A percentile compares a stretch with the other conserved stretches of the same genome.
phyloP scores from a whole-genome alignment of 1,140 invertebrate genomes.

The Odontomachus brunneus region DNA sequence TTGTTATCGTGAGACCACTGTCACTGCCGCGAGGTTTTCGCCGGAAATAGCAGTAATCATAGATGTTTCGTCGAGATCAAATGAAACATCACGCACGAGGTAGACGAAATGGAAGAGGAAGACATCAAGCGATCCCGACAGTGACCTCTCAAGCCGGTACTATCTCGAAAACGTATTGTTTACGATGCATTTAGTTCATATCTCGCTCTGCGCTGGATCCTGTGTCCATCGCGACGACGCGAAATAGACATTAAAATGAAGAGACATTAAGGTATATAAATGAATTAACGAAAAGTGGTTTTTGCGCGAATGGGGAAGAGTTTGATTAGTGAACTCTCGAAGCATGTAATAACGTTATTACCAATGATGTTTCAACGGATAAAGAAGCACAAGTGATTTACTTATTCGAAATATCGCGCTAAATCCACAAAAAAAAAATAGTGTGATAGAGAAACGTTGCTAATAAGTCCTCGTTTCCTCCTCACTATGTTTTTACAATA shows the following conservation, averaged over 20 bases:
- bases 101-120: neutral
- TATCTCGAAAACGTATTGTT: constrained; percentile 1
- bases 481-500: neutral
- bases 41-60: constrained; percentile 12
- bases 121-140: neutral
- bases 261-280: neutral
- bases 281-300: constrained; percentile 1
- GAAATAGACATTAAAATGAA: neutral
- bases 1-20: constrained; percentile 15
- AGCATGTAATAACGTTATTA: too few species aligned
- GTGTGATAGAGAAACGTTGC: too few species aligned
- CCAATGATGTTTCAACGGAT: too few species aligned
- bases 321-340: neutral
- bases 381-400: too few species aligned
- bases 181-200: constrained; percentile 2
- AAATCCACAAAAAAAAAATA: too few species aligned
- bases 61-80: neutral
- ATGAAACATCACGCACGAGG: neutral
- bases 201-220: neutral
- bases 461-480: too few species aligned
- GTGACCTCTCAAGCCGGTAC: constrained; percentile 39
- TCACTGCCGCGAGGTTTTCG: constrained; percentile 45
- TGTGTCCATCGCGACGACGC: neutral
- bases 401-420: too few species aligned
- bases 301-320: neutral